A percentile compares a stretch with the other conserved stretches of the same genome.
phyloP scores from a whole-genome alignment of 2,113 vertebrate species.

The Daphoenositta chrysoptera region DNA sequence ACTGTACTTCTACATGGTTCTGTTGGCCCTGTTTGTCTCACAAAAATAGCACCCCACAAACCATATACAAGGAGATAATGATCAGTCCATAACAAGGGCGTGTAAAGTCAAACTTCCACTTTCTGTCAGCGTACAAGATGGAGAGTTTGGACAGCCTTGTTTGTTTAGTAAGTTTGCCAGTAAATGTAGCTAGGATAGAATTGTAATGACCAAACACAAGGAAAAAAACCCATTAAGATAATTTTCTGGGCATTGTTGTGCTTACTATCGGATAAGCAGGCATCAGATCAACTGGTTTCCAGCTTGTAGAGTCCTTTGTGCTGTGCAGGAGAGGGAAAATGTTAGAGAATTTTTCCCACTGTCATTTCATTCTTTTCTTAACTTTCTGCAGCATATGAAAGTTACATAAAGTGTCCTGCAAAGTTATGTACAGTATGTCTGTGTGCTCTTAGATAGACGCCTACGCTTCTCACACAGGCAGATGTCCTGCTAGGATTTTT shows the following conservation, averaged over 20 bases:
- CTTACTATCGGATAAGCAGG: not conserved
- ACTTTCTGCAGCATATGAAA: not conserved
- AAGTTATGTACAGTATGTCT: not conserved
- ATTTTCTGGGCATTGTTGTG: conserved; percentile 19
- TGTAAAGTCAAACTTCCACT: conserved; percentile 41
- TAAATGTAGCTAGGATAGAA: conserved; percentile 12
- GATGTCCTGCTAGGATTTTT: conserved; percentile 31
- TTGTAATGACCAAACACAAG: not conserved
- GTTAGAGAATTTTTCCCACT: not conserved
- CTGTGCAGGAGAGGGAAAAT: not conserved
- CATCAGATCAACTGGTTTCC: not conserved
- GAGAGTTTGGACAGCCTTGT: conserved; percentile 31
- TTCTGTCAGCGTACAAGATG: not conserved
- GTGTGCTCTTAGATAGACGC: not conserved
- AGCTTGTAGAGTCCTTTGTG: not conserved
- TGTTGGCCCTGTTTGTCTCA: not conserved
- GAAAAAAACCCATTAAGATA: not conserved
- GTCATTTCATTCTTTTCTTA: not conserved
- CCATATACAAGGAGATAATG: not conserved
- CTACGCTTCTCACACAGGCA: not conserved
- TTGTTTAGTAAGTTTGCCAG: conserved; percentile 51
- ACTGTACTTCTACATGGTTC: not conserved
- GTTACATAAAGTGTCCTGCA: conserved; percentile 15
- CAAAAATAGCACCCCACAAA: not conserved
- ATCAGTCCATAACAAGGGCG: conserved; percentile 27